Evolutionary conservation across 92 coral and sea anemone genomes (phyloP), one percentile per base, ranked within the genome.

Genomic region (Phenganax stokvisi): DNA sequence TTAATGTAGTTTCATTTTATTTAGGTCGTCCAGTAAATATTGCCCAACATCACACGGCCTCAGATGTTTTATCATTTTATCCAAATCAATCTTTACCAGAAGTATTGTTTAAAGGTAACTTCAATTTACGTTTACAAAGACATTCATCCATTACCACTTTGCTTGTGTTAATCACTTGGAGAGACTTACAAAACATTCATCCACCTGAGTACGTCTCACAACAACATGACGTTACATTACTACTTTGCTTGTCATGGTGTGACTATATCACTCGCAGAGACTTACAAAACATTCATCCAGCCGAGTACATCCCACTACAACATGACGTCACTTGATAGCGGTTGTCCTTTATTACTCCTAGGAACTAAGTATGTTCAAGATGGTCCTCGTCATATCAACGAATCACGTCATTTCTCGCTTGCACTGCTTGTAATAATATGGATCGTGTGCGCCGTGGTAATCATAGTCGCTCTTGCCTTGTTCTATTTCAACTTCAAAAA

Each of bases 401-500:
- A 78, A 62, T 3, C 29, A 51, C 73, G 68, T 12, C 59, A 63
- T 64, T 78, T 61, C 67, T 78, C 82, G 8, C 47, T 67, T 20
- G 29, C 29, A 11, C 73, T 78, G 3, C 51, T 62, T 7, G 47
- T 78, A 16, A 51, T 64, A 7, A 78, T 78, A n/a, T 78, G 82
- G 82, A 64, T 78, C 7, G 72, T 78, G 51, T 62, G 82, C 31
- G 72, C 47, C 1, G 12, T 78, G 9, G 82, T 59, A 0, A 20
- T 78, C 25, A 62, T 52, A 3, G 61, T 78, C 9, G 73, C 82
- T 10, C 63, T 78, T 3, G 60, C 58, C 12, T 78, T 78, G 51
- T 63, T 78, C 4, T 78, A 78, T 13, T 78, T 78, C 56, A 78
- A 78, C 73, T 62, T 78, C 56, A 78, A 78, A 54, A 78, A 78